phyloP scores from a whole-genome alignment of 1,140 invertebrate genomes.

The Campoletis sonorensis region DNA sequence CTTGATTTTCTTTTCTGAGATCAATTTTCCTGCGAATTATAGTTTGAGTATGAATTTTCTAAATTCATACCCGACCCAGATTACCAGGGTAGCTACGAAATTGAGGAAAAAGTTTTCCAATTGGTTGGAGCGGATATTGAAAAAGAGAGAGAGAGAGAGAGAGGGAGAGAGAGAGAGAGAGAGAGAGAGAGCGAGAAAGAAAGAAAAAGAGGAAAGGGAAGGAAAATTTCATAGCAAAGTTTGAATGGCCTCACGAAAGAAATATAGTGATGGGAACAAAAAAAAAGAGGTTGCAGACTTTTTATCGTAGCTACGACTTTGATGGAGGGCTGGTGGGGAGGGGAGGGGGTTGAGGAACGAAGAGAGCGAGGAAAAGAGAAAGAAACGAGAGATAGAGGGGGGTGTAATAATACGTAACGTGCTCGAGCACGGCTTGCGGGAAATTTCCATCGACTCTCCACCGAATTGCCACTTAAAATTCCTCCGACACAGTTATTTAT shows the following conservation, averaged over 20 bases:
- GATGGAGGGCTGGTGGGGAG: conserved; percentile 10
- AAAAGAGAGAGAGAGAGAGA: conserved; percentile 25
- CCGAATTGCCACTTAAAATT: conserved; percentile 50
- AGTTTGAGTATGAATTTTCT: conserved; percentile 12
- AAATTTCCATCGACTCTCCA: conserved; percentile 49
- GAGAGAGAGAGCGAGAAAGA: conserved; percentile 26
- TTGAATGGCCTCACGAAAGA: conserved; percentile 41
- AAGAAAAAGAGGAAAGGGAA: conserved; percentile 27
- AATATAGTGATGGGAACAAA: conserved; percentile 22
- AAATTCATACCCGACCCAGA: neutral
- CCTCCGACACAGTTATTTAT: conserved; percentile 48
- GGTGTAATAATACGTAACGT: conserved; percentile 47
- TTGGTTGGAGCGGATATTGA: conserved; percentile 39
- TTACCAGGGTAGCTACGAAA: conserved; percentile 24
- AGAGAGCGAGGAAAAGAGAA: neutral
- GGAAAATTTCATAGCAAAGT: conserved; percentile 34
- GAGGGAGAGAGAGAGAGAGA: conserved; percentile 4
- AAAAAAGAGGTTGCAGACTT: conserved; percentile 36
- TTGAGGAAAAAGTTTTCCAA: conserved; percentile 40
- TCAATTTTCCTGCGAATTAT: neutral
- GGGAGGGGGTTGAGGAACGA: neutral
- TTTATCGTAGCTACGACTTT: conserved; percentile 14
- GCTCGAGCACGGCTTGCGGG: conserved; percentile 44
- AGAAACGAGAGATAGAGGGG: conserved; percentile 10
- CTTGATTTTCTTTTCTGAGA: neutral